Evolutionary conservation across 2,888 invertebrate genomes (phyloP).

Genomic region (Bombylius discolor): DNA sequence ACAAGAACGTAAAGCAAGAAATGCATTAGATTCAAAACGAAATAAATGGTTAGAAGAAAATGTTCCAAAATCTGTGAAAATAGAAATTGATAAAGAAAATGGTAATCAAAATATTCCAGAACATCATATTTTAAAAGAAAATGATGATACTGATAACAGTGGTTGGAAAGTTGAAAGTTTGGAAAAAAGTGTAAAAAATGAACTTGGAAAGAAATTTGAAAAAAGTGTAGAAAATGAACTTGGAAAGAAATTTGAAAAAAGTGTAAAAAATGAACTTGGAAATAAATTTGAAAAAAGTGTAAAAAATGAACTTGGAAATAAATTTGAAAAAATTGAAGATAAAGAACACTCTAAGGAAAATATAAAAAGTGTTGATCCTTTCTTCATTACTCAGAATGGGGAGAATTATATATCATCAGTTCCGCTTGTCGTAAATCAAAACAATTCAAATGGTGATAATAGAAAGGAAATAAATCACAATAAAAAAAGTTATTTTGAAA

Average conservation of each 20-base stretch:
- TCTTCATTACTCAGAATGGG: slow-evolving; percentile 31
- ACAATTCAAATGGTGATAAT: slow-evolving; percentile 10
- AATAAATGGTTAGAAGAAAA: slow-evolving; percentile 26
- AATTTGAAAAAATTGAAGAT: not conserved
- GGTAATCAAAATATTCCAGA: not conserved
- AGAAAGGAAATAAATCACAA: slow-evolving; percentile 3
- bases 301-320: not conserved
- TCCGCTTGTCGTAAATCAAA: slow-evolving; percentile 13
- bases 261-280: not conserved
- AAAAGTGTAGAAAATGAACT: not conserved
- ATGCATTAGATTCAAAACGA: slow-evolving; percentile 20
- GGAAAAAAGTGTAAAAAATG: not conserved
- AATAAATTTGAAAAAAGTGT: not conserved
- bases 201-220: slow-evolving; percentile 1
- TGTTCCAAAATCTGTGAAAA: slow-evolving; percentile 3
- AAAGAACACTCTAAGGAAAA: not conserved
- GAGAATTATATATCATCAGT: slow-evolving; percentile 31
- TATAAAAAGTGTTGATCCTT: slow-evolving; percentile 22
- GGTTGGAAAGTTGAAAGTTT: not conserved
- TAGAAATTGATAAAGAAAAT: not conserved
- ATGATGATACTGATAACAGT: not conserved
- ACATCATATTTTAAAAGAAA: not conserved
- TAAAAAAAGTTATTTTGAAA: not conserved
- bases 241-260: too few relatives aligned
- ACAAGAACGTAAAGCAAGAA: slow-evolving; percentile 16